These are phyloP conservation scores for Lysandra coridon DNA, from an alignment of 2,888 invertebrate genomes.

Conservation along the genomic window DNA sequence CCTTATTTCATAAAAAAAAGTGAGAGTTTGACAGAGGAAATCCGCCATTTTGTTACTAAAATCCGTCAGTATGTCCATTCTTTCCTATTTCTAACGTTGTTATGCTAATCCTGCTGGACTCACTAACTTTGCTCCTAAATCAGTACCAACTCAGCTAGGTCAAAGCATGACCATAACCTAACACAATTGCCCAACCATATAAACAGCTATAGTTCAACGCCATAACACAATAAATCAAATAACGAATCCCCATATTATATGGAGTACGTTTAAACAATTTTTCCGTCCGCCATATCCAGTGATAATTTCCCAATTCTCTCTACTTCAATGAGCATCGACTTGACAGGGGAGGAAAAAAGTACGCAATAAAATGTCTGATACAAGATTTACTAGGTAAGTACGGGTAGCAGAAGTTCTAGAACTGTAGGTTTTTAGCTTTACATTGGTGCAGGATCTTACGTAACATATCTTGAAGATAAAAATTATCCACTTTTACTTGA, in stretches of 20 bases:
- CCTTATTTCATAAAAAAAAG: no score
- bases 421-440: no score
- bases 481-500: no score
- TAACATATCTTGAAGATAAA: no score
- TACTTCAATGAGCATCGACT: constrained; percentile 21
- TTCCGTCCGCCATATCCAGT: constrained; percentile 2
- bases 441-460: no score
- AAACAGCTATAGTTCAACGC: background rate
- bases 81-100: no score
- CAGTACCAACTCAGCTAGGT: background rate
- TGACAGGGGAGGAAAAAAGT: constrained; percentile 15
- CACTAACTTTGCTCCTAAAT: background rate
- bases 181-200: background rate
- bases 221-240: constrained; percentile 1
- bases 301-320: constrained; percentile 26
- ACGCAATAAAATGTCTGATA: background rate
- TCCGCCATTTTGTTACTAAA: no score
- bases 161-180: background rate
- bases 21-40: no score
- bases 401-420: background rate
- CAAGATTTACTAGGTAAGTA: background rate
- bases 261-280: constrained; percentile 10
- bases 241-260: background rate
- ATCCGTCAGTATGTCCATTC: no score
- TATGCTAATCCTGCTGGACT: no score